Evolutionary conservation across 1,140 invertebrate genomes (phyloP).

Genomic region (Saccostrea echinata): DNA sequence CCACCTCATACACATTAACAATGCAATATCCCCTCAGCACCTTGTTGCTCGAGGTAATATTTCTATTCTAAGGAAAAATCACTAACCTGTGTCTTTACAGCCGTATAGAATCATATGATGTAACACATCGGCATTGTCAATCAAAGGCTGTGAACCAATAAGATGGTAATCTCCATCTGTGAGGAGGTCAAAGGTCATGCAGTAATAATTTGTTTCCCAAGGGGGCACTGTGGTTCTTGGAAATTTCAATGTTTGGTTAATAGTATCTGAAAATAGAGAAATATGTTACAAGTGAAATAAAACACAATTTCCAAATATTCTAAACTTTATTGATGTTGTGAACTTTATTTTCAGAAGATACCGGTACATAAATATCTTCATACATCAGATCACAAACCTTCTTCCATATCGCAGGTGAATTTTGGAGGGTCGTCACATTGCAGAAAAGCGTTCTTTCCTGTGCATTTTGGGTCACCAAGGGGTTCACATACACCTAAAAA

Average conservation of each 20-base stretch:
- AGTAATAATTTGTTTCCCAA: slow-evolving; percentile 66
- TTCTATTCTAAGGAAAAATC: background rate
- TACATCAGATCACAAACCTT: background rate
- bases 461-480: slow-evolving; percentile 40
- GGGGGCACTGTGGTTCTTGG: slow-evolving; percentile 57
- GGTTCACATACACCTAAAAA: slow-evolving; percentile 67
- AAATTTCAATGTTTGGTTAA: slow-evolving; percentile 62
- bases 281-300: background rate
- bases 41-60: no score
- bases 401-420: slow-evolving; percentile 37
- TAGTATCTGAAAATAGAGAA: slow-evolving; percentile 46
- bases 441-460: slow-evolving; percentile 50
- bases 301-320: background rate
- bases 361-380: no score
- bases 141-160: slow-evolving; percentile 61
- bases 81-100: slow-evolving; percentile 58
- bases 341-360: no score
- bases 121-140: slow-evolving; percentile 66
- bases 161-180: slow-evolving; percentile 64
- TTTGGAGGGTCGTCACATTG: slow-evolving; percentile 32
- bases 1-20: no score
- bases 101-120: slow-evolving; percentile 70
- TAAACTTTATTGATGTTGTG: background rate
- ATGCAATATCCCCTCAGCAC: no score
- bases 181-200: slow-evolving; percentile 66